Percentiles rank a stretch among this genome's conserved stretches.
Conservation (phyloP, 2,888 invertebrate genomes). For the Caenorhabditis sinica region DNA sequence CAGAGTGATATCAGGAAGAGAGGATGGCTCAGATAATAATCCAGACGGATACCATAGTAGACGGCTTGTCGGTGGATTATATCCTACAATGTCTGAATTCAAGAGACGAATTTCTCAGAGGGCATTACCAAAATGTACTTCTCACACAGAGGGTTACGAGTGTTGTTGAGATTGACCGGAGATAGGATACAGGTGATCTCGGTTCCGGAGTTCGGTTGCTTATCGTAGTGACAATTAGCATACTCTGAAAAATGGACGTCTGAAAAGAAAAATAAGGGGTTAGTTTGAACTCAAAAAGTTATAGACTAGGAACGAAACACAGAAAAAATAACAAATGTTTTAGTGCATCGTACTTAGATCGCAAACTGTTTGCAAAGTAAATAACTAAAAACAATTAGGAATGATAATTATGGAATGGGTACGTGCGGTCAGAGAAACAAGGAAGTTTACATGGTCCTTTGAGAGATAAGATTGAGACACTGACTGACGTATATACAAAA, state of each 20-base stretch:
- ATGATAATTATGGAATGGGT: too few relatives aligned
- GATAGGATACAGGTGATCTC: slow-evolving; percentile 24
- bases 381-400: too few relatives aligned
- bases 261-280: background rate
- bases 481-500: too few relatives aligned
- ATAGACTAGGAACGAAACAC: background rate
- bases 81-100: slow-evolving; percentile 1
- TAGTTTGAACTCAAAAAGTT: background rate
- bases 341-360: too few relatives aligned
- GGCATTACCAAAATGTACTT: background rate
- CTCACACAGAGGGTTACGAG: background rate
- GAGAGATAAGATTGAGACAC: too few relatives aligned
- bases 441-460: too few relatives aligned
- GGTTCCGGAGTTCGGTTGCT: slow-evolving; percentile 12
- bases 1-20: slow-evolving; percentile 36
- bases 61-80: background rate
- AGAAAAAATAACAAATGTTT: background rate
- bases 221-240: slow-evolving; percentile 29
- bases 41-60: slow-evolving; percentile 44
- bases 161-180: background rate
- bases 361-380: too few relatives aligned
- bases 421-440: too few relatives aligned
- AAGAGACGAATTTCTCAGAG: background rate
- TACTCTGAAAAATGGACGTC: slow-evolving; percentile 7
- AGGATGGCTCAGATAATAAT: slow-evolving; percentile 41